A percentile compares a stretch with the other conserved stretches of the same genome.
Conservation (phyloP, 2,797 vertebrate species). For the Spheniscus humboldti region DNA sequence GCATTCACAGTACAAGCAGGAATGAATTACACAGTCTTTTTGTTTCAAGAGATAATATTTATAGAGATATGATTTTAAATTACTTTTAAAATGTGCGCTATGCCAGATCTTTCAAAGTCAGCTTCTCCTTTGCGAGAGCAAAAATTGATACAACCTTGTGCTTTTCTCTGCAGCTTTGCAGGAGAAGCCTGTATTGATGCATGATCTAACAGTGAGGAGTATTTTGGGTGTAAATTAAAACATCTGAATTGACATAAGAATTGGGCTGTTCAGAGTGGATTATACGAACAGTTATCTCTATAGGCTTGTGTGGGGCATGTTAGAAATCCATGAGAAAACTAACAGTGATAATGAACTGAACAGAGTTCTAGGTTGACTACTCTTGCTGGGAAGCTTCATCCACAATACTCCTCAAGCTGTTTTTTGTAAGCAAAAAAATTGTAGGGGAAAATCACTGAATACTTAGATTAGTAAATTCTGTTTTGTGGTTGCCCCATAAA, state of each 20-base stretch:
- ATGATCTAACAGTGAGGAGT: not conserved
- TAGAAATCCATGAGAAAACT: not conserved
- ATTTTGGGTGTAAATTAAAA: conserved; percentile 1
- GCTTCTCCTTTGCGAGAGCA: not conserved
- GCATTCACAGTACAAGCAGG: not conserved
- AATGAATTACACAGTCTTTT: conserved; percentile 12
- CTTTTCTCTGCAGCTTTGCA: conserved; percentile 2
- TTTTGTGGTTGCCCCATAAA: not conserved
- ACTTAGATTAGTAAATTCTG: not conserved
- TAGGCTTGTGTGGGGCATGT: not conserved
- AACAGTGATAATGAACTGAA: not conserved
- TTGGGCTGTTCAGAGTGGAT: not conserved
- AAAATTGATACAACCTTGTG: not conserved
- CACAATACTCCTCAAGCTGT: not conserved
- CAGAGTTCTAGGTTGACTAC: not conserved
- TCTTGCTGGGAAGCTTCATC: not conserved
- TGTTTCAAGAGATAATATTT: conserved; percentile 48
- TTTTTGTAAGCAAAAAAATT: not conserved
- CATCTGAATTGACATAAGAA: not conserved
- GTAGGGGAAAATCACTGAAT: not conserved
- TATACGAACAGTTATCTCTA: not conserved
- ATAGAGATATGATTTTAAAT: not conserved
- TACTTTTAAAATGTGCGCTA: not conserved
- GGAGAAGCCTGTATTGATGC: not conserved
- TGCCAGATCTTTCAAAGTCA: not conserved